Percentiles rank a stretch among this genome's conserved stretches.
Conservation (phyloP, 2,113 vertebrate genomes). For the Zosterops pallidus region DNA sequence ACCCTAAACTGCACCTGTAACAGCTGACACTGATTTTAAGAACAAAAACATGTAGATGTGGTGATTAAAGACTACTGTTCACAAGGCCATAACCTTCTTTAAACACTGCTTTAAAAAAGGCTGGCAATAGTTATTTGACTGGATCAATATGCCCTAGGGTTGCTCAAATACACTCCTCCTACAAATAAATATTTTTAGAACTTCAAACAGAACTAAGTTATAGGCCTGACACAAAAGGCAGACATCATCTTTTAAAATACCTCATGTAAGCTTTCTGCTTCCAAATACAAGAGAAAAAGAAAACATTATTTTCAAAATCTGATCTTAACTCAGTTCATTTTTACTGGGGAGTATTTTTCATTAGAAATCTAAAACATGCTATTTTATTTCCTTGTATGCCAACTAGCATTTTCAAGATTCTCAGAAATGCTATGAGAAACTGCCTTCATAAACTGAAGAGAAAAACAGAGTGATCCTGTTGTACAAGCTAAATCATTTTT, state of each 20-base stretch:
- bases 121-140: not conserved
- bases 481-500: not conserved
- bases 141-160: not conserved
- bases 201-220: not conserved
- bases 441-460: not conserved
- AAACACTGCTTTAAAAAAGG: not conserved
- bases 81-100: not conserved
- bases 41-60: not conserved
- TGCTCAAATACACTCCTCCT: not conserved
- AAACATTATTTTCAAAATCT: not conserved
- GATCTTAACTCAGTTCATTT: not conserved
- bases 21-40: not conserved
- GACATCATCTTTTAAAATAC: not conserved
- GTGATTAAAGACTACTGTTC: not conserved
- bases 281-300: not conserved
- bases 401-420: not conserved
- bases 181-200: not conserved
- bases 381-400: not conserved
- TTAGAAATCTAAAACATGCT: not conserved
- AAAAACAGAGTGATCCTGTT: not conserved
- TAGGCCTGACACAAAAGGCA: not conserved
- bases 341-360: not conserved
- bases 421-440: not conserved
- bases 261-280: not conserved
- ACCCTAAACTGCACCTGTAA: accelerated